phyloP scores from a whole-genome alignment of 2,888 invertebrate genomes.

The Ecdyonurus torrentis region DNA sequence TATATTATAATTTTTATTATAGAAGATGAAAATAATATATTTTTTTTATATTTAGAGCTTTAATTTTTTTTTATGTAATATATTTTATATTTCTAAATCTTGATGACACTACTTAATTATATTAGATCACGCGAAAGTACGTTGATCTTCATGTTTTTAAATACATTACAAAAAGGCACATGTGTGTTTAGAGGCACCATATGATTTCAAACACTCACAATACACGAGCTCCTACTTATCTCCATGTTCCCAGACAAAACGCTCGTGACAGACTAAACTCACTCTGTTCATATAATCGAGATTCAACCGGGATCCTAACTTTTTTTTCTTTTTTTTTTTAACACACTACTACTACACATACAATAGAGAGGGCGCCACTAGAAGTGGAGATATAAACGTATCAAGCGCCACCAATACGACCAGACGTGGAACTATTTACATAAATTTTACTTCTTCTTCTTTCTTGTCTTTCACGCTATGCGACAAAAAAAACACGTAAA shows the following conservation, averaged over 20 bases:
- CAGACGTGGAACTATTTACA: background rate
- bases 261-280: background rate
- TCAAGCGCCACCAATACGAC: background rate
- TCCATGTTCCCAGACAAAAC: background rate
- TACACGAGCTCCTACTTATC: background rate
- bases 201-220: background rate
- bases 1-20: background rate
- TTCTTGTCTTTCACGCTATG: background rate
- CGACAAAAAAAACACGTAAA: background rate
- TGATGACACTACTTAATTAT: background rate
- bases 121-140: background rate
- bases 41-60: background rate
- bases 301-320: too few species aligned
- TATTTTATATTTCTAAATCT: background rate
- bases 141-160: too few species aligned
- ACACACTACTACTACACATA: too few species aligned
- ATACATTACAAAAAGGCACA: background rate
- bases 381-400: background rate
- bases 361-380: background rate
- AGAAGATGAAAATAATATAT: too few species aligned
- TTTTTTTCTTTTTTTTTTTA: too few species aligned
- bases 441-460: background rate
- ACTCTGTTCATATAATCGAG: too few species aligned
- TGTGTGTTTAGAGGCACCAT: background rate
- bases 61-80: background rate